Conservation (phyloP, 2,113 vertebrate genomes). For the Saguinus midas region DNA sequence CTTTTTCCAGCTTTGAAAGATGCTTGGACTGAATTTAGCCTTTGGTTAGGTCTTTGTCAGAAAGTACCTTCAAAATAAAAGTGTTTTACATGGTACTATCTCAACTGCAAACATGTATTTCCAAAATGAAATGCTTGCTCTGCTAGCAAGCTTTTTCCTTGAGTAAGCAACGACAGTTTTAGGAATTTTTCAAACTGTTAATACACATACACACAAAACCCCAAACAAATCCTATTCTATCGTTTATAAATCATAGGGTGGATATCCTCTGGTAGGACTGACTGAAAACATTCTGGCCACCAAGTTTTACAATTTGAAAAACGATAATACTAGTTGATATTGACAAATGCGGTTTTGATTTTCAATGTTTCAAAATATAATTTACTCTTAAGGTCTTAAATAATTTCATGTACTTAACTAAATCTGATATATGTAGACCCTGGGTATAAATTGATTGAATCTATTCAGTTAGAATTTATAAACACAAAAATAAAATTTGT, state of each 20-base stretch:
- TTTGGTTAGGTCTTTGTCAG: slow-evolving; percentile 20
- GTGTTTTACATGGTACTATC: neutral
- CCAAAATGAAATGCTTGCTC: neutral
- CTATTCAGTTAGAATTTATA: neutral
- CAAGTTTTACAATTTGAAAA: neutral
- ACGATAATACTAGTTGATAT: neutral
- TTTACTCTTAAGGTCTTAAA: neutral
- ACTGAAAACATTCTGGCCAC: neutral
- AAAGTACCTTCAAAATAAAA: slow-evolving; percentile 56
- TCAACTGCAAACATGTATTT: slow-evolving; percentile 1
- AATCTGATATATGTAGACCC: neutral
- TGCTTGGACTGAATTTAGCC: slow-evolving; percentile 4
- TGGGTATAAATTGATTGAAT: neutral
- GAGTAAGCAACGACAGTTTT: neutral
- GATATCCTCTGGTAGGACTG: neutral
- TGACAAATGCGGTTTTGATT: slow-evolving; percentile 2
- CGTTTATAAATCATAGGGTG: neutral
- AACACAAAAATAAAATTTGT: slow-evolving; percentile 29
- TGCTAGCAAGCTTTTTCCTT: neutral
- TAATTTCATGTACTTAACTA: slow-evolving; percentile 26
- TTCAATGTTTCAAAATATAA: neutral
- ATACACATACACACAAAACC: neutral
- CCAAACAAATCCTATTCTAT: neutral
- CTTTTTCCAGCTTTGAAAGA: slow-evolving; percentile 32
- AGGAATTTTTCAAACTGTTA: slow-evolving; percentile 1